Evolutionary conservation across 2,797 vertebrate genomes (phyloP).

Genomic region (Brachymystax lenok): DNA sequence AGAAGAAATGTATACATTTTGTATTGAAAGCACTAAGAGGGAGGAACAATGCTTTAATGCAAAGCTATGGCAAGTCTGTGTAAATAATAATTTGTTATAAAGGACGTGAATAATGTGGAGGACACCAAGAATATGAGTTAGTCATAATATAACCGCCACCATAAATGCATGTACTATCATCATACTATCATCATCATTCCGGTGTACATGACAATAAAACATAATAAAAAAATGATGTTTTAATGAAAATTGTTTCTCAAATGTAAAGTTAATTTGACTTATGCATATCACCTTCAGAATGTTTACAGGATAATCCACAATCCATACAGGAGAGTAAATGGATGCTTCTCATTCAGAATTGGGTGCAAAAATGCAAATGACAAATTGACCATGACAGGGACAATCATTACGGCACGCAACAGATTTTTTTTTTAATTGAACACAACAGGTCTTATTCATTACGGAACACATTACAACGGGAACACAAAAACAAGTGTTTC

Average conservation of each 20-base stretch:
- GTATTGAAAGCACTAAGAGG: neutral
- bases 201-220: too few relatives aligned
- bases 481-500: neutral
- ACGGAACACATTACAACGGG: neutral
- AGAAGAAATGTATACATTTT: constrained; percentile 3
- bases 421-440: neutral
- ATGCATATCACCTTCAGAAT: neutral
- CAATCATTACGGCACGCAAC: neutral
- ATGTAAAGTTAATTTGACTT: neutral
- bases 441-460: neutral
- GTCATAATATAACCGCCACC: neutral
- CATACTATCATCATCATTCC: too few relatives aligned
- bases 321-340: neutral
- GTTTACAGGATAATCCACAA: neutral
- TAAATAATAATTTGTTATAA: neutral
- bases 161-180: neutral
- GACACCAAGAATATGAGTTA: neutral
- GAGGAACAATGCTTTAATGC: neutral
- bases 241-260: neutral
- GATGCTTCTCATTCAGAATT: neutral
- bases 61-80: neutral
- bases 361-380: neutral
- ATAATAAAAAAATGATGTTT: too few relatives aligned
- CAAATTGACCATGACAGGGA: neutral
- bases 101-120: neutral